A percentile compares a stretch with the other conserved stretches of the same genome.
Conservation (phyloP, 2,113 vertebrate species). For the Heloderma charlesbogerti region DNA sequence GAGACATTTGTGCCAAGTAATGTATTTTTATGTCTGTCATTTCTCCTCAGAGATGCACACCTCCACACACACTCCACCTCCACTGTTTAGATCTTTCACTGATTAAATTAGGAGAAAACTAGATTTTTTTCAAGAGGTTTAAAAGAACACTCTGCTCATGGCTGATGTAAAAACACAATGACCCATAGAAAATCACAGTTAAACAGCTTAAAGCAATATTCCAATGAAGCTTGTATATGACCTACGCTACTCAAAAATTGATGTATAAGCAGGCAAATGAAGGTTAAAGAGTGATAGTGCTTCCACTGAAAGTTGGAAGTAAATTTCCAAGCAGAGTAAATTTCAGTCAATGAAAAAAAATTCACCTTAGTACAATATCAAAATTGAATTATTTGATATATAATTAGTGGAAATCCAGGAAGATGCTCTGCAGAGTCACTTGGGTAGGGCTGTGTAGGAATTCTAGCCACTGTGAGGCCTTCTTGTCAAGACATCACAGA, state of each 20-base stretch:
- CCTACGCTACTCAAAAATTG: constrained; percentile 42
- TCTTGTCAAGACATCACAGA: too few species aligned
- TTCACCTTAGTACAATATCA: accelerated
- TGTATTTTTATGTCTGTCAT: neutral
- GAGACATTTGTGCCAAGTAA: accelerated
- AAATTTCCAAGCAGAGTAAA: constrained; percentile 27
- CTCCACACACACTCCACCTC: neutral
- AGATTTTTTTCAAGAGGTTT: neutral
- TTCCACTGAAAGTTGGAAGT: neutral
- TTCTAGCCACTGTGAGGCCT: neutral
- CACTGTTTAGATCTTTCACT: neutral
- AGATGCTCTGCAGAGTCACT: neutral
- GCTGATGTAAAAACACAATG: constrained; percentile 35
- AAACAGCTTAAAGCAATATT: constrained; percentile 49
- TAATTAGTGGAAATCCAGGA: neutral
- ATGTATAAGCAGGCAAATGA: constrained; percentile 47
- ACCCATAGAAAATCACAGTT: constrained; percentile 56
- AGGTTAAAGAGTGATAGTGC: constrained; percentile 51
- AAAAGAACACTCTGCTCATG: neutral
- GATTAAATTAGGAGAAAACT: neutral
- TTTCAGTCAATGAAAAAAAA: neutral
- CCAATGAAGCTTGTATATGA: constrained; percentile 39
- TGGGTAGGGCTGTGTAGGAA: neutral
- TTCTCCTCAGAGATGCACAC: constrained; percentile 17
- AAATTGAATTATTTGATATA: neutral